Percentiles rank a stretch among this genome's conserved stretches.
phyloP scores from a whole-genome alignment of 2,113 vertebrate species.

The Kobus ellipsiprymnus region DNA sequence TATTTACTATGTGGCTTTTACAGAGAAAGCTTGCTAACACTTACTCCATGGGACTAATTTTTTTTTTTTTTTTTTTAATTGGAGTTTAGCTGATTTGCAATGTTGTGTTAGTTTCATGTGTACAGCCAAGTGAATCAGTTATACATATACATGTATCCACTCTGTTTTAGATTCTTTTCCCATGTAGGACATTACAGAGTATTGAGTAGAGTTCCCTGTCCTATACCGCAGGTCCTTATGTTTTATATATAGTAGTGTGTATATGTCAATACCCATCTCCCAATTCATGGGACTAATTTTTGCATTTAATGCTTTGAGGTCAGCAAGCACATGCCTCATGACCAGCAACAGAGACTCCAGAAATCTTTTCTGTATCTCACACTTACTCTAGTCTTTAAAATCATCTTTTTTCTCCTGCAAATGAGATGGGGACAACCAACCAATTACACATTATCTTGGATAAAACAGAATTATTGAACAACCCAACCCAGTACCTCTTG shows the following conservation, averaged over 20 bases:
- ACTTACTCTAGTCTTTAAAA: background rate
- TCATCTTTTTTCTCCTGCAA: background rate
- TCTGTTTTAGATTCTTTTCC: background rate
- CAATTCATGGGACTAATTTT: background rate
- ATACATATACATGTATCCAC: background rate
- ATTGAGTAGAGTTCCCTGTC: background rate
- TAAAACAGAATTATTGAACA: background rate
- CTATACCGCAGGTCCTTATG: background rate
- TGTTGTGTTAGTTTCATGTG: background rate
- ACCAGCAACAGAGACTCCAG: background rate
- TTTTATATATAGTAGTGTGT: background rate
- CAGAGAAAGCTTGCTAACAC: background rate
- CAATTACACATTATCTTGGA: background rate
- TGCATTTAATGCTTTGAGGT: background rate
- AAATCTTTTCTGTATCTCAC: background rate
- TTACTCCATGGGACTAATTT: background rate
- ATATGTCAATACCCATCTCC: background rate
- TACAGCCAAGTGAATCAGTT: background rate
- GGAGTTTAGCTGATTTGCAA: background rate
- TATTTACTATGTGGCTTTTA: background rate
- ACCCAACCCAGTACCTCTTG: background rate
- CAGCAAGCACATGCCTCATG: background rate
- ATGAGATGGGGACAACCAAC: background rate
- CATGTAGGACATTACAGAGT: background rate
- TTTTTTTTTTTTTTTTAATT: background rate